phyloP scores from a whole-genome alignment of 2,888 invertebrate genomes.

The Ptycholaimellus sp. region DNA sequence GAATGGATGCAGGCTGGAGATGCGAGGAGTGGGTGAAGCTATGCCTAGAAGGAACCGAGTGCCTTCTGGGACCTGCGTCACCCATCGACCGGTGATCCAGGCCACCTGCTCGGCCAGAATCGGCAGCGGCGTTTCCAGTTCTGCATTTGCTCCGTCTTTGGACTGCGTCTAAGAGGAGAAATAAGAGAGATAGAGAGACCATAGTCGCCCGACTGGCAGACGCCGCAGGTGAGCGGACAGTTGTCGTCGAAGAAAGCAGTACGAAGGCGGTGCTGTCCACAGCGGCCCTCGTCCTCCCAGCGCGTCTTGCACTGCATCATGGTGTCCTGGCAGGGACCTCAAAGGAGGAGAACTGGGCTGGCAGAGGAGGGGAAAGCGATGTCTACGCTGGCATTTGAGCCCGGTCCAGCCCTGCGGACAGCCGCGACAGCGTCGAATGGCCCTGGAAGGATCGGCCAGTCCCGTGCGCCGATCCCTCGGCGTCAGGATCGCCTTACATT shows the following conservation, averaged over 20 bases:
- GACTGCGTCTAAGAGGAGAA: not conserved
- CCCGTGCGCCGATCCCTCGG: too few species aligned
- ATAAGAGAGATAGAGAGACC: slow-evolving; percentile 6
- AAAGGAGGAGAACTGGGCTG: not conserved
- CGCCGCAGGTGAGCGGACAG: slow-evolving; percentile 17
- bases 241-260: slow-evolving; percentile 21
- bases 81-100: slow-evolving; percentile 21
- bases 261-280: slow-evolving; percentile 15
- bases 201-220: slow-evolving; percentile 12
- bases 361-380: not conserved
- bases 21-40: not conserved
- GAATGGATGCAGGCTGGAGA: not conserved
- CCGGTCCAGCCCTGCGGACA: not conserved
- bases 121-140: slow-evolving; percentile 14
- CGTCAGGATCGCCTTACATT: too few species aligned
- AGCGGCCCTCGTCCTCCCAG: slow-evolving; percentile 19
- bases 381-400: not conserved
- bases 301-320: slow-evolving; percentile 17
- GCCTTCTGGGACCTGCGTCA: slow-evolving; percentile 6
- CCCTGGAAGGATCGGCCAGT: too few species aligned
- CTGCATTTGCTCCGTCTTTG: slow-evolving; percentile 8
- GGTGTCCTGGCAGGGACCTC: slow-evolving; percentile 22
- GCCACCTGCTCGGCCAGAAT: slow-evolving; percentile 18
- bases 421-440: too few species aligned
- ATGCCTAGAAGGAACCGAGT: slow-evolving; percentile 8